A percentile compares a stretch with the other conserved stretches of the same genome.
Conservation (phyloP, 2,888 invertebrate genomes). For the Matsumyia berberina region DNA sequence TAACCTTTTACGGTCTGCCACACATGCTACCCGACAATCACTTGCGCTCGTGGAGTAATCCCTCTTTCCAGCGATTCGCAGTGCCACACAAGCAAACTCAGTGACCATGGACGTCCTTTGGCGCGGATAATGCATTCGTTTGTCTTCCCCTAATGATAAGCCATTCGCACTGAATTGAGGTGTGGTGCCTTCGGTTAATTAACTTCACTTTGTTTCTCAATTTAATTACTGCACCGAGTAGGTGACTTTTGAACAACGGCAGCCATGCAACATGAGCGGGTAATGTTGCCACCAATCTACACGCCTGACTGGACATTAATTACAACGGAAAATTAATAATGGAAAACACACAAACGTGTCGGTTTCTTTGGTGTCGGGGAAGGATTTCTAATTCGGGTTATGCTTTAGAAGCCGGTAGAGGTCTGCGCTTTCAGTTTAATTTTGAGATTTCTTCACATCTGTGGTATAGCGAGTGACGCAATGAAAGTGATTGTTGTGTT, state of each 20-base stretch:
- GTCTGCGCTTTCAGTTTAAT: too few species aligned
- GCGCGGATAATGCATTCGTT: constrained; percentile 40
- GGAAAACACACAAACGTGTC: constrained; percentile 1
- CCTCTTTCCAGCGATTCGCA: constrained; percentile 16
- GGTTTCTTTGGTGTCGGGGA: constrained; percentile 35
- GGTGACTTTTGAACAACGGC: constrained; percentile 27
- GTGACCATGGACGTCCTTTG: constrained; percentile 2
- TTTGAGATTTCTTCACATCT: too few species aligned
- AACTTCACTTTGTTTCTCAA: constrained; percentile 43
- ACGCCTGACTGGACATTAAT: constrained; percentile 37
- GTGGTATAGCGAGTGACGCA: too few species aligned
- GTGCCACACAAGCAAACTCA: background rate
- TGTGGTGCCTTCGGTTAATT: constrained; percentile 56
- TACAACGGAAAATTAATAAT: constrained; percentile 40
- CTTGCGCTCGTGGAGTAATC: constrained; percentile 26
- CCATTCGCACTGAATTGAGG: constrained; percentile 44
- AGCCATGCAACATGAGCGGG: background rate
- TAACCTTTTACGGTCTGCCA: constrained; percentile 30
- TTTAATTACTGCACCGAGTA: constrained; percentile 40
- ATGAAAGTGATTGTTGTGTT: too few species aligned
- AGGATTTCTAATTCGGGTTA: background rate
- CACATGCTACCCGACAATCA: constrained; percentile 31
- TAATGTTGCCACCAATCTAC: background rate
- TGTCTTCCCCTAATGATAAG: constrained; percentile 36
- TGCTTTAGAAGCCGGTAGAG: background rate